Evolutionary conservation across 1,140 invertebrate species (phyloP), one percentile per base, ranked within the genome.

Genomic region (Listronotus bonariensis): DNA sequence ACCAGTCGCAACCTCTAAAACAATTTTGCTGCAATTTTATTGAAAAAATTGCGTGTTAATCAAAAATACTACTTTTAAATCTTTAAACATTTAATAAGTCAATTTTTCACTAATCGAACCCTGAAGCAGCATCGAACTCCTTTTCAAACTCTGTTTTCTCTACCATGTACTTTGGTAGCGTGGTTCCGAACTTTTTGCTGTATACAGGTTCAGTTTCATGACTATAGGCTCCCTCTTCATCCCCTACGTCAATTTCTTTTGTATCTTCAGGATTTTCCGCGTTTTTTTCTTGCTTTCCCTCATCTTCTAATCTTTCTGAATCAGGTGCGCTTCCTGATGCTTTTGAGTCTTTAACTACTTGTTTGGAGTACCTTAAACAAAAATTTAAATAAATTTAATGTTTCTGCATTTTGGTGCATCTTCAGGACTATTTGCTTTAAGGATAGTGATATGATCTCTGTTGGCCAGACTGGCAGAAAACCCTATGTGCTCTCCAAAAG

Each of bases 141-240:
- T 77, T 78, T 75, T 90, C 88, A 56, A 86, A 84, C 45, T 88
- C 85, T 26, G 87, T 87, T 72, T 82, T 85, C 38, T 82, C 78
- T 26, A 89, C 70, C 87, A 89, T 89, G 71, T 83, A 89, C 60
- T 81, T 83, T 0, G 88, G 88, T 40, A 90, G 76, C 12, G 83
- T 83, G 6, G 88, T 80, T 15, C 86, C 86, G 17, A 88, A 80
- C 14, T 78, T 69, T 57, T 85, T 84, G 67, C 88, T 87, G 67
- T 85, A 89, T 31, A 81, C 78, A 1, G 85, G 83, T 70, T 82
- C 79, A 0, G 87, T 88, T 72, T 89, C 88, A 11, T 84, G 82
- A 68, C 83, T 84, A 74, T 81, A 85, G 12, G 83, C 83, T 41
- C 81, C 82, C 64, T 81, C 80, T 17, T 83, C 83, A 58, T 79